These are phyloP conservation scores for Cephus spinipes DNA, from an alignment of 2,888 invertebrate genomes.

Conservation along the genomic window DNA sequence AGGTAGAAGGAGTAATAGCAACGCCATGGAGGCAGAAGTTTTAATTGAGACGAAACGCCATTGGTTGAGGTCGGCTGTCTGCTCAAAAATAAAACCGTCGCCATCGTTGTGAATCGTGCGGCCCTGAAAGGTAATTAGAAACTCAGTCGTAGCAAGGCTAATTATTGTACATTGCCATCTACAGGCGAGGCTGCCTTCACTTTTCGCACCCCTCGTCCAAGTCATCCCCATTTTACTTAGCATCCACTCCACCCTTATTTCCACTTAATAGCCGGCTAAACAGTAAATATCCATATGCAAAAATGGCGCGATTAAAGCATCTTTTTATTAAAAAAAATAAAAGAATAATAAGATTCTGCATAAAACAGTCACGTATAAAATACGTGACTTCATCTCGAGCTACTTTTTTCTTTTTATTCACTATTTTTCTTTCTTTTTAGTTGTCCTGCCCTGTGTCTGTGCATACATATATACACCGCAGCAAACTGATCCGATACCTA, in stretches of 20 bases:
- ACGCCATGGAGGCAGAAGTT: neutral
- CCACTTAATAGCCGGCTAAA: neutral
- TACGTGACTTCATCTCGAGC: neutral
- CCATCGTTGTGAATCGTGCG: neutral
- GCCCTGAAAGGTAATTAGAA: slow-evolving; percentile 17
- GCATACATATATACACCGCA: neutral
- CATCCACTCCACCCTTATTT: neutral
- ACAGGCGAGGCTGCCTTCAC: neutral
- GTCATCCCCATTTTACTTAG: neutral
- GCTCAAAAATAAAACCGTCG: neutral
- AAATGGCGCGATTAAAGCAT: neutral
- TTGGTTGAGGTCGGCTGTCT: neutral
- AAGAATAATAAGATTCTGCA: neutral
- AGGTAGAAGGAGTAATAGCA: neutral
- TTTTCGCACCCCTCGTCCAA: neutral
- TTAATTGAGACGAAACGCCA: neutral
- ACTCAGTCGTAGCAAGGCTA: slow-evolving; percentile 17
- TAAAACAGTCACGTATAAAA: neutral
- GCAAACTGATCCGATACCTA: neutral
- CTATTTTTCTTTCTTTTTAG: neutral
- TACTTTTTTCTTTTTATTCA: neutral
- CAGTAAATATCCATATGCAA: neutral
- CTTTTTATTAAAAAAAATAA: neutral
- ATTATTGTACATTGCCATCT: slow-evolving; percentile 15
- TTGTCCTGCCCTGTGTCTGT: neutral